Base-by-base conservation (phyloP, 2,113 vertebrate species). In the Tympanuchus pallidicinctus region DNA sequence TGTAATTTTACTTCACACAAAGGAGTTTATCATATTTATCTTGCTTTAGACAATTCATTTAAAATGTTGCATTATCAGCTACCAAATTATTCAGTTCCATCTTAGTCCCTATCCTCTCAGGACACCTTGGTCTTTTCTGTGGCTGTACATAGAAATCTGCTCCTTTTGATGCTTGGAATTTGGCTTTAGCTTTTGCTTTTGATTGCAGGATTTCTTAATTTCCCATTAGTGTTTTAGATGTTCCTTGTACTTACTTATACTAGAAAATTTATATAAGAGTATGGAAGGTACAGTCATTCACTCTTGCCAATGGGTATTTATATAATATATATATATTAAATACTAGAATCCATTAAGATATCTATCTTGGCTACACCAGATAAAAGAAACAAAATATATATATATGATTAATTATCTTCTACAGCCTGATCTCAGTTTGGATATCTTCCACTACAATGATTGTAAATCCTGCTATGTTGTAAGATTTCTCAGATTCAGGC, bases 401-500 rank as follows among this genome's bases (percentile, higher is more conserved):
- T 36, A 50, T 76, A 48, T 45, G 72, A 94, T 93, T 90, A 91
- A 88, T 80, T 88, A 56, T 42, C 76, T 32, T 76, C 11, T 45
- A 32, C 45, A 74, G 27, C 32, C 36, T 77, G 34, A 54, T 66
- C 15, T 82, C 30, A n/a, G 15, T 76, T 79, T 82, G 85, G 66
- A 63, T 70, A 54, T 38, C 71, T 86, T 70, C 50, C 67, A 45
- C 56, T 48, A 48, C 77, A 47, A 78, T 78, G 65, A 45, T 24
- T 73, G 38, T 1, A 3, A 22, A n/a, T 87, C 47, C 48, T 82
- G 28, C 27, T 92, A 66, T 67, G 30, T 59, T 80, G 40, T 70
- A 85, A 40, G 48, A 56, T 80, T 95, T 92, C 67, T 70, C 30
- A 73, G 36, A 88, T 88, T 45, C 36, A 89, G 50, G 27, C 8